phyloP scores from a whole-genome alignment of 1,140 invertebrate genomes.

The Sminthurides bifidus region DNA sequence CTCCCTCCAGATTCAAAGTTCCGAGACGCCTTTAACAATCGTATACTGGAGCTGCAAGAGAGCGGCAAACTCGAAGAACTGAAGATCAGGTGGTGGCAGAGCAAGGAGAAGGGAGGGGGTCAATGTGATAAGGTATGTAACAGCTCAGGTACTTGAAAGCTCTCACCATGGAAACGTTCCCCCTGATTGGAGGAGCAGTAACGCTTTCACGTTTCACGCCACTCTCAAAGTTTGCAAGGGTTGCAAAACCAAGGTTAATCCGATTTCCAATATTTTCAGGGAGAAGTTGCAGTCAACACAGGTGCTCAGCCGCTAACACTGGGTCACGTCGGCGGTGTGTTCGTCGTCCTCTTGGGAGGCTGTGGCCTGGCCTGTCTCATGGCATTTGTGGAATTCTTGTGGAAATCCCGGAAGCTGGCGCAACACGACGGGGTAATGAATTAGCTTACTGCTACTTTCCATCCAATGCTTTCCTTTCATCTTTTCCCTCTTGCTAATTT shows the following conservation, averaged over 20 bases:
- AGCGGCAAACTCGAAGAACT: conserved; percentile 40
- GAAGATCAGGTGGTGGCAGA: conserved; percentile 44
- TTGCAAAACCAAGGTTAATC: no score
- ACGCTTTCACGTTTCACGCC: no score
- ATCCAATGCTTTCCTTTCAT: no score
- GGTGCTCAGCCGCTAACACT: conserved; percentile 31
- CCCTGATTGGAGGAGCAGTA: no score
- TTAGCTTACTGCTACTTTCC: not conserved
- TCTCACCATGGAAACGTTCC: no score
- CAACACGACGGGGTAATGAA: conserved; percentile 33
- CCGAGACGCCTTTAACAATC: conserved; percentile 39
- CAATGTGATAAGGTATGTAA: conserved; percentile 28
- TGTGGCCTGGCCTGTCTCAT: conserved; percentile 36
- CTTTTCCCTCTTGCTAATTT: no score
- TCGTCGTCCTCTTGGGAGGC: conserved; percentile 41
- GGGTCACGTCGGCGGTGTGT: conserved; percentile 44
- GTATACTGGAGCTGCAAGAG: conserved; percentile 42
- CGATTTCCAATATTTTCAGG: conserved; percentile 13
- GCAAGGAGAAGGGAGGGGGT: conserved; percentile 36
- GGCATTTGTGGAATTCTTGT: conserved; percentile 39
- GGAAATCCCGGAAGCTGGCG: conserved; percentile 38
- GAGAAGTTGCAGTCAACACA: conserved; percentile 7
- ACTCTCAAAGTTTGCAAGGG: no score
- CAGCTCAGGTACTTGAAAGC: not conserved
- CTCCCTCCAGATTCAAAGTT: conserved; percentile 39